Evolutionary conservation across 2,888 invertebrate species (phyloP), one percentile per base, ranked within the genome.

Genomic region (Pseudococcus longispinus): DNA sequence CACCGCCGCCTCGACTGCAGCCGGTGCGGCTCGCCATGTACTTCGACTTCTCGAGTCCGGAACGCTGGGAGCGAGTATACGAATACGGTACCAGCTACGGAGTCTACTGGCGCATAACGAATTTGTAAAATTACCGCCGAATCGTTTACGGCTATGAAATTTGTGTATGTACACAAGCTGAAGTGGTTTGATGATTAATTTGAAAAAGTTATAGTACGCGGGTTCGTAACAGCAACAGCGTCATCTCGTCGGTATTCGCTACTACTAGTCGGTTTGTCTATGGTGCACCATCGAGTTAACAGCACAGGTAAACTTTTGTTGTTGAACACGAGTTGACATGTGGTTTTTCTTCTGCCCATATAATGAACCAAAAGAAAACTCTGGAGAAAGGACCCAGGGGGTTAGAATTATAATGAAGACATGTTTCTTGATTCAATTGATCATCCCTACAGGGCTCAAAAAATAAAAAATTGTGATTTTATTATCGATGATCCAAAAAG

Each of bases 91-190:
- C n/a, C 51, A 51, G 51, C 4, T 15, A n/a, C 23, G 15, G 8
- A 65, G 23, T 65, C 74, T n/a, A 32, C 32, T 74, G 74, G 32
- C 37, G 74, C 74, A 74, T 32, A 32, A 74, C 74, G 74, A 74
- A 74, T 74, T 37, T 15, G 13, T 37, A 74, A 74, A 74, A 74
- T 74, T 74, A 74, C 74, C n/a, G 37, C 37, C n/a, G n/a, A 32
- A 51, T 51, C n/a, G 51, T 51, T 51, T 51, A 51, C 51, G 51
- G 51, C 51, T 51, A 51, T 51, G 51, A 51, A 51, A 51, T 51
- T 51, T 51, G 44, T 46, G 13, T 51, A 8, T 51, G n/a, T 8
- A 51, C 8, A 51, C 18, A 8, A 51, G 51, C n/a, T n/a, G n/a
- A n/a, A n/a, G n/a, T n/a, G n/a, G n/a, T 13, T 51, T 51, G n/a